phyloP scores from a whole-genome alignment of 2,113 vertebrate species.

The Cyphomyrus plagiostoma region DNA sequence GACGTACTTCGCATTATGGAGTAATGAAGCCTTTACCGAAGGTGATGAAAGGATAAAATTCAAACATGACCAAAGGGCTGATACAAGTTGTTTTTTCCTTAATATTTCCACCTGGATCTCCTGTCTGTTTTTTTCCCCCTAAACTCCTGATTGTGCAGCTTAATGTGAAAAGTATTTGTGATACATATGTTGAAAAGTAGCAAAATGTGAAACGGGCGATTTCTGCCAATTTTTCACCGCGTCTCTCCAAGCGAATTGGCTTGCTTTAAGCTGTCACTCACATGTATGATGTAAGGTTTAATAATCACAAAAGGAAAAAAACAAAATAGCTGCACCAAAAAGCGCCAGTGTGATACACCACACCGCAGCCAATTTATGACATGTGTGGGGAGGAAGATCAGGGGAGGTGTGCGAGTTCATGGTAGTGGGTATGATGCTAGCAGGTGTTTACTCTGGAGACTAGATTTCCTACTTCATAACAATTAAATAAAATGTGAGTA shows the following conservation, averaged over 20 bases:
- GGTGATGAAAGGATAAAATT: background rate
- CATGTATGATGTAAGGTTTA: background rate
- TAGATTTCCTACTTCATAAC: background rate
- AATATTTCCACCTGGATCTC: background rate
- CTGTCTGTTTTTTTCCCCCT: background rate
- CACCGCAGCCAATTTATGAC: background rate
- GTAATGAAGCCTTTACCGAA: background rate
- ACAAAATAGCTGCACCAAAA: background rate
- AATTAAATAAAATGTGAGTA: background rate
- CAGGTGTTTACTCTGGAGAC: background rate
- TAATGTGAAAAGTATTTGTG: background rate
- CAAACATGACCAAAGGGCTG: background rate
- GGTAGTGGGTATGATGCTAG: background rate
- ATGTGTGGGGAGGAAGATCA: background rate
- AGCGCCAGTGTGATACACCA: background rate
- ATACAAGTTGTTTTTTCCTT: background rate
- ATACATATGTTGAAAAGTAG: background rate
- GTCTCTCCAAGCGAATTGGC: background rate
- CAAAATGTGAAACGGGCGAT: background rate
- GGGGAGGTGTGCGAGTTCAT: background rate
- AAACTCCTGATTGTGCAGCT: background rate
- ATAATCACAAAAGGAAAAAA: background rate
- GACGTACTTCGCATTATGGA: background rate
- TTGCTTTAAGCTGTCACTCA: background rate
- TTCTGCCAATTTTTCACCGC: background rate